phyloP scores from a whole-genome alignment of 2,888 invertebrate species.

The Drosophila differens region DNA sequence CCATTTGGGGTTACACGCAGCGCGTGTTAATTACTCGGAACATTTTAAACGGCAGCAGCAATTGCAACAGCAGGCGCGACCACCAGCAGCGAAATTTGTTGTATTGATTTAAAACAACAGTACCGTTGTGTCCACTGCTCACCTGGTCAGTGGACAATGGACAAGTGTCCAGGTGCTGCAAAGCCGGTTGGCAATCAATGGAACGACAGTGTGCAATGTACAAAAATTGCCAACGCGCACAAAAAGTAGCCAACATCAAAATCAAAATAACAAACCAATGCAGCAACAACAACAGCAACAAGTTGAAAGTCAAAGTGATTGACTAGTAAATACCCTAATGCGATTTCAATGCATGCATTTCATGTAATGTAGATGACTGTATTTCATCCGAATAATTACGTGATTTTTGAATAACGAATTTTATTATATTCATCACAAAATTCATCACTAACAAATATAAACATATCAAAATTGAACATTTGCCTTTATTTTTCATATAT shows the following conservation, averaged over 20 bases:
- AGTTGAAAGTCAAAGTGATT: not conserved
- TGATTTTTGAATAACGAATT: not conserved
- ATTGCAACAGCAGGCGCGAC: constrained; percentile 27
- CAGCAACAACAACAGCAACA: constrained; percentile 29
- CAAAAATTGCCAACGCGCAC: constrained; percentile 49
- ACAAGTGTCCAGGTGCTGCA: constrained; percentile 45
- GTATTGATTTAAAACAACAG: constrained; percentile 71
- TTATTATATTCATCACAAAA: not conserved
- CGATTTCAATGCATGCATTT: not conserved
- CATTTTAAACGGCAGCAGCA: constrained; percentile 71
- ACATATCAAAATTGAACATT: not conserved
- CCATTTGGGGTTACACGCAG: constrained; percentile 78
- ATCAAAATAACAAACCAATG: constrained; percentile 51
- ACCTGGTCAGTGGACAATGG: not conserved
- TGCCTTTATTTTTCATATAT: not conserved
- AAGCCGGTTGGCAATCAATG: constrained; percentile 65
- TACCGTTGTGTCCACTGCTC: constrained; percentile 12
- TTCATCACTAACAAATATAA: not conserved
- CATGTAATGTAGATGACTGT: not conserved
- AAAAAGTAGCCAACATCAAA: constrained; percentile 55
- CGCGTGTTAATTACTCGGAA: constrained; percentile 79
- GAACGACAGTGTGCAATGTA: constrained; percentile 20
- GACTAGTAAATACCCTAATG: constrained; percentile 24
- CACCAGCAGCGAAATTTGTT: constrained; percentile 72
- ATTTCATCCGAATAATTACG: not conserved